Evolutionary conservation across 1,140 invertebrate species (phyloP), one percentile per base, ranked within the genome.

Genomic region (Acyrthosiphon pisum): DNA sequence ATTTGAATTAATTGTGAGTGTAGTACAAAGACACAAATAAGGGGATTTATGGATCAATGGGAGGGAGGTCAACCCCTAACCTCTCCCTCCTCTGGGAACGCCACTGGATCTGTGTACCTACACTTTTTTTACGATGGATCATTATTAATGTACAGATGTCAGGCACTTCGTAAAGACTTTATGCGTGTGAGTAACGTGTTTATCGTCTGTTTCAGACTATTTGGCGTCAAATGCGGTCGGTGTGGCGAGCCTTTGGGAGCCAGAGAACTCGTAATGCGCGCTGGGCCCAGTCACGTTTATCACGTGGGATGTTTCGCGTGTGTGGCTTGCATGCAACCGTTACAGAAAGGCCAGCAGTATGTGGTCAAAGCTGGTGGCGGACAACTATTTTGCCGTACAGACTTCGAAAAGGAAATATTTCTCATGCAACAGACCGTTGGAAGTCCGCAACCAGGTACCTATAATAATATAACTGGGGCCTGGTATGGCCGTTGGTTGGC

Each of bases 311-410:
- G 98, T 95, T 99, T 99, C 95, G 97, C 97, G 30, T 99, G 98
- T 95, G 98, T 98, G 93, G 97, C 98, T 94, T 99, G 99, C 95
- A 98, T 98, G 81, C 97, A 99, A 94, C 97, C 97, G 1, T 96
- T 99, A 22, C 98, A 98, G 95, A 98, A 99, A 95, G 99, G 99
- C 7, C 98, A 99, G 94, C 98, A 99, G 95, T 99, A 98, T 95
- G 97, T 99, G 41, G 96, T 99, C 56, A 96, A 98, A 46, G 98
- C 98, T 41, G 98, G 98, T 0, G 98, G 98, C 41, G 98, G 98
- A 1, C 98, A 99, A 95, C 96, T 99, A 84, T 98, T 99, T 95
- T 99, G 99, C 95, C 96, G 98, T 88, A 96, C 97, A 93, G 98
- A 99, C 95, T 97, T 97, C 94, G 98, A 99, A 95, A 99, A 99